Evolutionary conservation across 2,113 vertebrate genomes (phyloP).

Genomic region (Passer montanus): DNA sequence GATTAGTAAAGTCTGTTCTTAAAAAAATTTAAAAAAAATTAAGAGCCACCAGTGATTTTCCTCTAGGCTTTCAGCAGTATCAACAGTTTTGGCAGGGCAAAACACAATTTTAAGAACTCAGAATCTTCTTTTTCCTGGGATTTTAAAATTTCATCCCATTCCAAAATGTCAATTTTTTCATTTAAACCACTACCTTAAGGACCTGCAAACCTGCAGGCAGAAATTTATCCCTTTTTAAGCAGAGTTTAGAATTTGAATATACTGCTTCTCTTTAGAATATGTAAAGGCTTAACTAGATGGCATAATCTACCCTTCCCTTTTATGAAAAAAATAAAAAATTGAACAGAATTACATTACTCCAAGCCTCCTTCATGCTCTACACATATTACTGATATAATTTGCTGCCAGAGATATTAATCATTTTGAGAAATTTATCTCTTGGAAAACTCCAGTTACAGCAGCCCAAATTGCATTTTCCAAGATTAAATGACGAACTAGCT

Average conservation of each 20-base stretch:
- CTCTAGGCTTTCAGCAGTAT: not conserved
- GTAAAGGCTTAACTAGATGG: conserved; percentile 36
- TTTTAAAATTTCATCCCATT: not conserved
- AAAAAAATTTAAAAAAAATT: not conserved
- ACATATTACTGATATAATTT: conserved; percentile 4
- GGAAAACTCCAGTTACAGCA: not conserved
- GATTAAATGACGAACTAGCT: conserved; percentile 20
- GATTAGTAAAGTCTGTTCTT: not conserved
- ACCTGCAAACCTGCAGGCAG: not conserved
- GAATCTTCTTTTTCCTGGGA: not conserved
- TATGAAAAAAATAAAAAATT: not conserved
- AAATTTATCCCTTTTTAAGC: not conserved
- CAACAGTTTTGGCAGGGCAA: not conserved
- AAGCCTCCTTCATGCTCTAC: not conserved
- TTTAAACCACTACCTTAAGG: not conserved
- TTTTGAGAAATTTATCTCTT: conserved; percentile 36
- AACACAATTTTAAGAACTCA: not conserved
- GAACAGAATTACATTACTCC: conserved; percentile 27
- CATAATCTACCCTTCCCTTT: conserved; percentile 9
- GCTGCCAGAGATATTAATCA: conserved; percentile 55
- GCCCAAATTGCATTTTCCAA: conserved; percentile 39
- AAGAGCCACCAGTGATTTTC: not conserved
- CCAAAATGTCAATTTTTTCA: not conserved
- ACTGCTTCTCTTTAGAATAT: conserved; percentile 25
- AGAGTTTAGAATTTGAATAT: conserved; percentile 28